These are phyloP conservation scores for Clistopyga incitator DNA, from an alignment of 2,888 invertebrate genomes.

Conservation along the genomic window DNA sequence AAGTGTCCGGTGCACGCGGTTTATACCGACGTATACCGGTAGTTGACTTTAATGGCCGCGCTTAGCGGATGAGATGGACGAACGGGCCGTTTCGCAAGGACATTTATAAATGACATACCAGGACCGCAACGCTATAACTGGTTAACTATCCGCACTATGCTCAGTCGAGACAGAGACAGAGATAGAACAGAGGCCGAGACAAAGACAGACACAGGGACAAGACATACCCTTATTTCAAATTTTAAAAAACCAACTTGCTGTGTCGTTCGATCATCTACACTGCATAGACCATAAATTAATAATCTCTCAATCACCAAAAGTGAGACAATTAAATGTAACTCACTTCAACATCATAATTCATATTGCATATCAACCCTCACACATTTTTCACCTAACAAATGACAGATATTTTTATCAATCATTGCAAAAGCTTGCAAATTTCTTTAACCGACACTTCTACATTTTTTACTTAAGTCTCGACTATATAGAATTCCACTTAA, in stretches of 20 bases:
- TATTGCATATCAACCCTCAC: too few species aligned
- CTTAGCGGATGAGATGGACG: conserved; percentile 83
- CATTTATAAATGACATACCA: conserved; percentile 83
- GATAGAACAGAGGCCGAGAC: background rate
- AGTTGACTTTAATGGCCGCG: conserved; percentile 82
- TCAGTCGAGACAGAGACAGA: conserved; percentile 15
- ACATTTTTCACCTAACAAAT: too few species aligned
- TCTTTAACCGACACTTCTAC: too few species aligned
- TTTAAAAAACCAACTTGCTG: conserved; percentile 22
- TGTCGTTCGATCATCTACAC: background rate
- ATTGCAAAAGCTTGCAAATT: too few species aligned
- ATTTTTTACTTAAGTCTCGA: too few species aligned
- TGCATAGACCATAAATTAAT: background rate
- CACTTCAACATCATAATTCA: too few species aligned
- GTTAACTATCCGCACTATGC: conserved; percentile 64
- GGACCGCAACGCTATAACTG: conserved; percentile 79
- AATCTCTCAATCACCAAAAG: too few species aligned
- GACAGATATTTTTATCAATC: too few species aligned
- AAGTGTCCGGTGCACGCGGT: conserved; percentile 69
- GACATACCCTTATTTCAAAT: conserved; percentile 14
- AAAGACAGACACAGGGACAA: background rate
- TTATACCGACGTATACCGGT: conserved; percentile 72
- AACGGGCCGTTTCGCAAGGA: conserved; percentile 83
- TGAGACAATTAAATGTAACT: too few species aligned
- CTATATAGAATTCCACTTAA: too few species aligned